Evolutionary conservation across 2,888 invertebrate species (phyloP).

Genomic region (Epinotia brunnichana): DNA sequence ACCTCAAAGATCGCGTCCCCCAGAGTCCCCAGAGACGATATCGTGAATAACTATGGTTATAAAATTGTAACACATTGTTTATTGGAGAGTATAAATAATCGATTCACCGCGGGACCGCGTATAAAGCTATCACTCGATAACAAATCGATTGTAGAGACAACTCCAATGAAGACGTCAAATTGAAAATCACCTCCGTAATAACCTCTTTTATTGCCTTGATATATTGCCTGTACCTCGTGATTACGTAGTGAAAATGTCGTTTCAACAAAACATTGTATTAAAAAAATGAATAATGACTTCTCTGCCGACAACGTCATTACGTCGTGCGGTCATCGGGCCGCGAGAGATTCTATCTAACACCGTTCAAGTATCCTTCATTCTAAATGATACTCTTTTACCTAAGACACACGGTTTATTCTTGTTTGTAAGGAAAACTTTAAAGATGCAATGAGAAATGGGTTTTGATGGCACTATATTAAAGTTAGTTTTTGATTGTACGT

Average conservation of each 20-base stretch:
- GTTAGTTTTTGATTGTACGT: conserved; percentile 54
- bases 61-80: neutral
- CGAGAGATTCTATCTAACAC: conserved; percentile 71
- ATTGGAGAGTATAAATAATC: conserved; percentile 33
- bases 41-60: neutral
- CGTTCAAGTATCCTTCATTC: conserved; percentile 38
- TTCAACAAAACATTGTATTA: conserved; percentile 82
- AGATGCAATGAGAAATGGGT: conserved; percentile 56
- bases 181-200: conserved; percentile 77
- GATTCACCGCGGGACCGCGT: conserved; percentile 34
- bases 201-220: conserved; percentile 77
- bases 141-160: conserved; percentile 52
- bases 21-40: neutral
- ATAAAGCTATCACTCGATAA: conserved; percentile 35
- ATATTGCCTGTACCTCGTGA: conserved; percentile 79
- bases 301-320: conserved; percentile 80
- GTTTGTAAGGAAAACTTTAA: conserved; percentile 22
- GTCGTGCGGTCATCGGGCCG: conserved; percentile 70
- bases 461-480: conserved; percentile 55
- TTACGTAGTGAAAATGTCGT: conserved; percentile 83
- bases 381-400: conserved; percentile 55
- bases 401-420: conserved; percentile 49
- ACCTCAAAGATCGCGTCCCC: no score
- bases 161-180: conserved; percentile 76
- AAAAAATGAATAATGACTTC: conserved; percentile 84